A percentile compares a stretch with the other conserved stretches of the same genome.
Evolutionary conservation across 1,140 invertebrate genomes (phyloP).

Genomic region (Anagrus nilaparvatae): DNA sequence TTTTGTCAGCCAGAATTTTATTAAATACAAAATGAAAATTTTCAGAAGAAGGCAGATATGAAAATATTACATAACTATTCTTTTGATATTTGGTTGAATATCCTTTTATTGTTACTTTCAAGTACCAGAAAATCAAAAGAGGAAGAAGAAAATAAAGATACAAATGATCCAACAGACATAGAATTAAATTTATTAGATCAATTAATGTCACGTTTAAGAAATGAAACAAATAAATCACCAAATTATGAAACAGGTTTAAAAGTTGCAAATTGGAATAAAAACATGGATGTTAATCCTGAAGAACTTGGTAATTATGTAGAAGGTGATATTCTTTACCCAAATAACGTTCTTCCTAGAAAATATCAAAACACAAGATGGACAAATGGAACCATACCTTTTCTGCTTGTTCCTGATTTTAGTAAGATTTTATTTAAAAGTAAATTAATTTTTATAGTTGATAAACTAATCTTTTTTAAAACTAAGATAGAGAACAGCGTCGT

Average conservation of each 20-base stretch:
- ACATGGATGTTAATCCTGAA: conserved; percentile 54
- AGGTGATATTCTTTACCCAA: conserved; percentile 63
- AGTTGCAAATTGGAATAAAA: conserved; percentile 49
- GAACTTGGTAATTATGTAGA: conserved; percentile 62
- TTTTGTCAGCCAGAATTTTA: no score
- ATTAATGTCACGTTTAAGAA: no score
- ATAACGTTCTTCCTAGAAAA: not conserved
- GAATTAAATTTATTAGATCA: no score
- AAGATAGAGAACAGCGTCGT: conserved; percentile 39
- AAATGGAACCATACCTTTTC: conserved; percentile 58
- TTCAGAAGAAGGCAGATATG: no score
- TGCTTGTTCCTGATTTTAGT: conserved; percentile 55
- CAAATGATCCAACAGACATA: no score
- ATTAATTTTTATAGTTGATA: not conserved
- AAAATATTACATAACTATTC: no score
- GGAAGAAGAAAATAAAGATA: no score
- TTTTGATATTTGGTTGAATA: no score
- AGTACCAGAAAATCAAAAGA: no score
- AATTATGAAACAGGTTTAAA: conserved; percentile 41
- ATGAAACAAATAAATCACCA: no score
- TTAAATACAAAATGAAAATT: no score
- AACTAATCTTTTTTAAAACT: conserved; percentile 4
- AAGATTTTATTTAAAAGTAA: conserved; percentile 26
- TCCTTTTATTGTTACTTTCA: no score
- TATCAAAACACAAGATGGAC: conserved; percentile 54